Evolutionary conservation across 2,113 vertebrate species (phyloP).

Genomic region (Prietella phreatophila): DNA sequence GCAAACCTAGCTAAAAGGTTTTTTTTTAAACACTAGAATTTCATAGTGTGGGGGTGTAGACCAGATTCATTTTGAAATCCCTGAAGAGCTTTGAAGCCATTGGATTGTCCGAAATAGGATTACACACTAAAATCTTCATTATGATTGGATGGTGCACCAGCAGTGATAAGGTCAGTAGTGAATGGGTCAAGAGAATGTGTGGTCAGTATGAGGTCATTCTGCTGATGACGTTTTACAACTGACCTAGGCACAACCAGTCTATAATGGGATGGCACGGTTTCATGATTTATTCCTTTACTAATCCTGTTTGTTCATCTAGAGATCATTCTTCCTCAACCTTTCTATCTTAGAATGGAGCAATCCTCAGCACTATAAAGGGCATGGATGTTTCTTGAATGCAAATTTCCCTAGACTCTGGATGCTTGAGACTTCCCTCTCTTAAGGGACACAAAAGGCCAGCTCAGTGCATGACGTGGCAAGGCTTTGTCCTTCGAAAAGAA

Average conservation of each 20-base stretch:
- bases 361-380: slow-evolving; percentile 10
- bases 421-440: slow-evolving; percentile 28
- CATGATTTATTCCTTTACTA: background rate
- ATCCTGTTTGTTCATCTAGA: background rate
- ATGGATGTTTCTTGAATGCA: slow-evolving; percentile 51
- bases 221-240: background rate
- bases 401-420: slow-evolving; percentile 43
- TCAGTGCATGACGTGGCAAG: slow-evolving; percentile 22
- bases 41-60: background rate
- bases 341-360: background rate
- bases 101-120: slow-evolving; percentile 10
- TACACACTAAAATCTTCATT: background rate
- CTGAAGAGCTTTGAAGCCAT: background rate
- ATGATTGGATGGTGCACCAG: background rate
- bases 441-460: slow-evolving; percentile 53
- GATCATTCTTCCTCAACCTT: slow-evolving; percentile 10
- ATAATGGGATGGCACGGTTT: background rate
- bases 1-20: background rate
- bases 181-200: background rate
- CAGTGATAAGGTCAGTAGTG: background rate
- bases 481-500: slow-evolving; percentile 54
- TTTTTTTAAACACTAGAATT: background rate
- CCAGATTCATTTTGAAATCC: background rate
- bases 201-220: slow-evolving; percentile 2
- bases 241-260: background rate